Base-by-base conservation (phyloP, 2,888 invertebrate species). In the Meiosimyza platycephala region DNA sequence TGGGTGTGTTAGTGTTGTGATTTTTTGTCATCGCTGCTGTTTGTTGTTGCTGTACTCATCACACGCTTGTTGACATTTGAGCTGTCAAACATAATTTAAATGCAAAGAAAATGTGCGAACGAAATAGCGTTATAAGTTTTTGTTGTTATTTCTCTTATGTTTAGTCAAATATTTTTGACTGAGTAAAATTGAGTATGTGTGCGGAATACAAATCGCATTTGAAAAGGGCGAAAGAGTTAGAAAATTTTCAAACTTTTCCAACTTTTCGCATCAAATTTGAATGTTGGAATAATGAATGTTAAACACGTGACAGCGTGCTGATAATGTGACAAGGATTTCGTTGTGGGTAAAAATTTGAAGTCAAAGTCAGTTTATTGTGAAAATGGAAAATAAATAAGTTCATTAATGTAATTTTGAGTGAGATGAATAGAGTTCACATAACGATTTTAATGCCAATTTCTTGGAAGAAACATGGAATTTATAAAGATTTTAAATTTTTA, bases 271-370 rank as follows among this genome's bases (percentile, higher is more conserved):
- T 71, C 65, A 71, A 71, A 65, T 48, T 71, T 65, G 50, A 52
- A 71, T 71, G 65, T 59, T 50, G 33, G 59, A 65, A 65, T 65
- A 65, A 71, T 71, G 71, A 65, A 71, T 65, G 65, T 65, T 65
- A 51, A 64, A 59, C 57, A 70, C 50, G 54, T 59, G 64, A 64
- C 51, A 50, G 13, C 22, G 51, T 22, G 64, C 5, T 51, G 22
- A 51, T 51, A 6, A 15, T 22, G 12, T 57, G 22, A 40, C 40
- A 40, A 40, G 40, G 40, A 40, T 40, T 40, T 40, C 40, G 40
- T 40, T 57, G 57, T 22, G 57, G 22, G 13, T 18, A 28, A 9
- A 57, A 55, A 57, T 57, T 13, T 22, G 15, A 28, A 28, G 28
- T 57, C 22, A 57, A 57, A 57, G 28, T 16, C 57, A 57, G 18